A percentile compares a stretch with the other conserved stretches of the same genome.
phyloP scores from a whole-genome alignment of 2,888 invertebrate genomes.

The Byasa hedistus region DNA sequence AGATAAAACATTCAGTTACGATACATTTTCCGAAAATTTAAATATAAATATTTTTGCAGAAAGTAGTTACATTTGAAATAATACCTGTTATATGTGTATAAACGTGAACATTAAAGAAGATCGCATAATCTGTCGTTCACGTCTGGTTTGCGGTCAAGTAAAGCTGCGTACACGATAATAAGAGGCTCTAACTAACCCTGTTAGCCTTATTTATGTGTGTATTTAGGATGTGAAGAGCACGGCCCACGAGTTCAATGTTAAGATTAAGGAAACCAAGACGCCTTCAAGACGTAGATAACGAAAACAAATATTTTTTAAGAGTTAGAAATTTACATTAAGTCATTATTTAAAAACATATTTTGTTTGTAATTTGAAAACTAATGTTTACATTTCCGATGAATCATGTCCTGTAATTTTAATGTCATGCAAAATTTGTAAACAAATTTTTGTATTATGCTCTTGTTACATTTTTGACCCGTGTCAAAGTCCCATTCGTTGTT shows the following conservation, averaged over 20 bases:
- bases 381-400: not conserved
- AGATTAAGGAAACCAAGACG: not conserved
- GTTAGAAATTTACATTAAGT: too few relatives aligned
- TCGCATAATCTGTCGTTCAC: conserved; percentile 10
- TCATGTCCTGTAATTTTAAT: not conserved
- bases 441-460: conserved; percentile 9
- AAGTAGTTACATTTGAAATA: too few relatives aligned
- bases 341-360: too few relatives aligned
- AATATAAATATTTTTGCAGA: not conserved
- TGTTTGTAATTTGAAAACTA: too few relatives aligned
- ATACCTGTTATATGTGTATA: not conserved
- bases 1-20: too few relatives aligned
- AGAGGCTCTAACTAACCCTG: conserved; percentile 26
- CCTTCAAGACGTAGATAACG: too few relatives aligned
- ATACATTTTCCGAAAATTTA: not conserved
- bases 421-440: not conserved
- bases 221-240: conserved; percentile 21
- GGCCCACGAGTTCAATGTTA: conserved; percentile 4
- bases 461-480: conserved; percentile 37
- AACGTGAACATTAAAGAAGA: not conserved
- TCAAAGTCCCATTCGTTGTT: conserved; percentile 47
- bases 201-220: conserved; percentile 29
- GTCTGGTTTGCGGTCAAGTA: conserved; percentile 30
- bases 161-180: conserved; percentile 29
- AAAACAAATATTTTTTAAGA: too few relatives aligned